Evolutionary conservation across 2,888 invertebrate species (phyloP), one percentile per base, ranked within the genome.

Genomic region (Pinctada fucata): DNA sequence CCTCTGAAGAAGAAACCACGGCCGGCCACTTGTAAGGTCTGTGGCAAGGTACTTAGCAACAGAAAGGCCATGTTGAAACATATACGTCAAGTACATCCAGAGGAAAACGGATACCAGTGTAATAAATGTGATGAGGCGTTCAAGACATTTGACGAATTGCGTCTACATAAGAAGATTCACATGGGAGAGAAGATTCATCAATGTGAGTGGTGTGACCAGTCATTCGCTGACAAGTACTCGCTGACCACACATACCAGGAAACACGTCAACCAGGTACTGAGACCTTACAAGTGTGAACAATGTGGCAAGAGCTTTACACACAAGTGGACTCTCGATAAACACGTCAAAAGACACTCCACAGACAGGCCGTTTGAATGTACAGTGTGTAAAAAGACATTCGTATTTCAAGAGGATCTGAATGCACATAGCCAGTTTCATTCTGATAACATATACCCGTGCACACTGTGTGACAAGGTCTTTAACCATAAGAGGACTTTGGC

Each of bases 291-390:
- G 1, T 58, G 58, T 58, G 58, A 58, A 58, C 58, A 58, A 13
- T 58, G 58, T 58, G 8, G 13, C 8, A 58, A 58, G 13, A 58
- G 58, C 58, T 58, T 58, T 13, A 58, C 58, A 13, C 58, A 58
- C 58, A 58, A 58, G 58, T 58, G 58, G 58, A 58, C 58, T 58
- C 58, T 58, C 13, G 58, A 58, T 58, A 58, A 58, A 58, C 58
- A 58, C 13, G 13, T 58, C 13, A 58, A 58, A 58, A 58, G 58
- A 58, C 58, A 58, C 58, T 58, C 58, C 58, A 58, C 58, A 58
- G 58, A 58, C 58, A 6, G 58, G 6, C 58, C 58, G 1, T 58
- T 58, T 58, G 58, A 10, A 6, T 58, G 58, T 58, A 13, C 6
- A 58, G 58, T 58, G 8, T 58, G 58, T 13, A 58, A 58, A 13